These are phyloP conservation scores for Chinchilla lanigera DNA, from an alignment of 2,113 vertebrate species.

Conservation along the genomic window DNA sequence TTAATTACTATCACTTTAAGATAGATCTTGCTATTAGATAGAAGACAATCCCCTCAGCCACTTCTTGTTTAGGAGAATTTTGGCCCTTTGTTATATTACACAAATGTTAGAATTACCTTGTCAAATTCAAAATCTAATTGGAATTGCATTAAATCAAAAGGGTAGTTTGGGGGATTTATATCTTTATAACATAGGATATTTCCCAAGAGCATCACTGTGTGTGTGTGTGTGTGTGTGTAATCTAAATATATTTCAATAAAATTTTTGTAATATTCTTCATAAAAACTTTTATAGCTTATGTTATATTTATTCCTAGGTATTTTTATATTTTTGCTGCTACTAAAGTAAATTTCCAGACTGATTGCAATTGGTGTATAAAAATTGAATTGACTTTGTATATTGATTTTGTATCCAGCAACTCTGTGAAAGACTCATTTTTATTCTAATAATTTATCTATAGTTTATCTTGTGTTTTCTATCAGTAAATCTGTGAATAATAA, in stretches of 20 bases:
- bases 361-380: slow-evolving; percentile 47
- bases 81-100: neutral
- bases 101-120: slow-evolving; percentile 8
- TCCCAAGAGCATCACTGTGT: slow-evolving; percentile 23
- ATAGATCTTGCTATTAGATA: neutral
- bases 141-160: slow-evolving; percentile 17
- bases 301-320: slow-evolving; percentile 47
- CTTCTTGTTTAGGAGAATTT: neutral
- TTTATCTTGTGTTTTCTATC: slow-evolving; percentile 7
- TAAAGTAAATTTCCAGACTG: slow-evolving; percentile 58
- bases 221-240: neutral
- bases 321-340: slow-evolving; percentile 49
- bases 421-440: slow-evolving; percentile 60
- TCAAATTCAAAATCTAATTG: slow-evolving; percentile 45
- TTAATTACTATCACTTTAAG: slow-evolving; percentile 30
- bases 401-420: slow-evolving; percentile 72
- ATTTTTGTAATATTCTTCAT: slow-evolving; percentile 52
- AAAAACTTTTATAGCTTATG: neutral
- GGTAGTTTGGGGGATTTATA: slow-evolving; percentile 33
- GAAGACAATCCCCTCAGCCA: neutral
- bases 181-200: slow-evolving; percentile 40
- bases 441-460: slow-evolving; percentile 30
- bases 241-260: slow-evolving; percentile 49
- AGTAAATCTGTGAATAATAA: slow-evolving; percentile 20
- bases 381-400: slow-evolving; percentile 66